Evolutionary conservation across 2,797 vertebrate genomes (phyloP).

Genomic region (Thaleichthys pacificus): DNA sequence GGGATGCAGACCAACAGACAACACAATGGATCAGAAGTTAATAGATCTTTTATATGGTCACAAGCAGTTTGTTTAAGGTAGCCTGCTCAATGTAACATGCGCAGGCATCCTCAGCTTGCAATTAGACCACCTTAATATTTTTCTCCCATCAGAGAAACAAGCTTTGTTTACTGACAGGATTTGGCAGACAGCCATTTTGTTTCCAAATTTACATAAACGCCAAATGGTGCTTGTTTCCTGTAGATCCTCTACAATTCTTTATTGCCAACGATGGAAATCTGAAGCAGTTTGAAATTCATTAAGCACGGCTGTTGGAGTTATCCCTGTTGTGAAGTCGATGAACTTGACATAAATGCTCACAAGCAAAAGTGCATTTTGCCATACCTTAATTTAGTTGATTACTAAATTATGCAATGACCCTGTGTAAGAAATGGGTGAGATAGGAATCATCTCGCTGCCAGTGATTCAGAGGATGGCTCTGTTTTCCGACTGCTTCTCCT

Average conservation of each 20-base stretch:
- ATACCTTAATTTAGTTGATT: conserved; percentile 69
- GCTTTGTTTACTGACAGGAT: conserved; percentile 79
- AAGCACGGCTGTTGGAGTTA: conserved; percentile 42
- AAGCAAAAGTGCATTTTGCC: conserved; percentile 63
- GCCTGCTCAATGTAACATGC: conserved; percentile 20
- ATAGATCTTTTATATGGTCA: conserved; percentile 61
- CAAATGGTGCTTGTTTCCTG: conserved; percentile 78
- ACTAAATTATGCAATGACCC: conserved; percentile 73
- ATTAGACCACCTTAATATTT: conserved; percentile 70
- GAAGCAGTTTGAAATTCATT: conserved; percentile 61
- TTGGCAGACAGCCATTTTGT: conserved; percentile 84
- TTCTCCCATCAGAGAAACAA: conserved; percentile 65
- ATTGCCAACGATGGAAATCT: conserved; percentile 59
- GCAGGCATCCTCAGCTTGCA: conserved; percentile 19
- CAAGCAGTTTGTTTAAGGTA: conserved; percentile 64
- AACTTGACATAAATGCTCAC: conserved; percentile 69
- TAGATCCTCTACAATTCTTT: conserved; percentile 63
- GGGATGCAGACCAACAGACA: conserved; percentile 45
- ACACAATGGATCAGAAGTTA: conserved; percentile 62
- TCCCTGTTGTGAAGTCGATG: conserved; percentile 57
- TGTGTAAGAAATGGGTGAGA: conserved; percentile 55
- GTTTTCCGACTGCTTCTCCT: not conserved
- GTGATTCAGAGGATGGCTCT: conserved; percentile 41
- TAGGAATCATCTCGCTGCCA: conserved; percentile 43
- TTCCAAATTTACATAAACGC: conserved; percentile 80